Evolutionary conservation across 2,797 vertebrate genomes (phyloP), one percentile per base, ranked within the genome.

Genomic region (Meriones psammophilus): DNA sequence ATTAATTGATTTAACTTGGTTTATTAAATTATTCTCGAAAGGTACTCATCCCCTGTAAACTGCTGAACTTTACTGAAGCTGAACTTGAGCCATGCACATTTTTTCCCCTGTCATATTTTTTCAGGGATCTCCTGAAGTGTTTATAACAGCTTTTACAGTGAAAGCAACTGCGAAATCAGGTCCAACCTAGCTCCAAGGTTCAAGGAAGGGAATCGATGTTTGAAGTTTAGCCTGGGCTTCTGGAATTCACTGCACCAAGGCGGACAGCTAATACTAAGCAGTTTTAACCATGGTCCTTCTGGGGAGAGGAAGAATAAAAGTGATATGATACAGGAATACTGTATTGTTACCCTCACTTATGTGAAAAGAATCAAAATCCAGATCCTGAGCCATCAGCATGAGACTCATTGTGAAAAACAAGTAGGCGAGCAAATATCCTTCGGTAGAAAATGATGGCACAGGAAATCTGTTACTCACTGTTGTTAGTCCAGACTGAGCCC

Each of bases 391-490:
- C 92, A 93, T 3, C 42, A 73, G 64, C 24, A 60, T 50, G 28
- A 94, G 87, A 84, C 13, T 86, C 33, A 76, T 17, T 78, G 5
- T 60, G 33, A 94, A 92, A 94, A 95, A 79, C 39, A 8, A 89
- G 62, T 22, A 39, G 1, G 39, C 5, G 50, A 50, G 50, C 2
- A 76, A n/a, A 76, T 4, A 54, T 74, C 30, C 10, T 69, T 54
- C 24, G 74, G 3, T 69, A 28, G 91, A 94, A 94, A 96, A 89
- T 46, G 15, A 92, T 56, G 42, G 58, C 78, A 73, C 6, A 76
- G 62, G 73, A 91, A 73, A 87, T n/a, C 20, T 36, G 50, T 13
- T 46, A 78, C n/a, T n/a, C n/a, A n/a, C 9, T 50, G 56, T 6
- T 66, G 69, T 33, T 66, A 17, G 60, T 6, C 24, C 42, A 92